Percentiles rank a stretch among this genome's conserved stretches.
These are phyloP conservation scores for Cebidichthys violaceus DNA, from an alignment of 2,113 vertebrate genomes.

Conservation along the genomic window DNA sequence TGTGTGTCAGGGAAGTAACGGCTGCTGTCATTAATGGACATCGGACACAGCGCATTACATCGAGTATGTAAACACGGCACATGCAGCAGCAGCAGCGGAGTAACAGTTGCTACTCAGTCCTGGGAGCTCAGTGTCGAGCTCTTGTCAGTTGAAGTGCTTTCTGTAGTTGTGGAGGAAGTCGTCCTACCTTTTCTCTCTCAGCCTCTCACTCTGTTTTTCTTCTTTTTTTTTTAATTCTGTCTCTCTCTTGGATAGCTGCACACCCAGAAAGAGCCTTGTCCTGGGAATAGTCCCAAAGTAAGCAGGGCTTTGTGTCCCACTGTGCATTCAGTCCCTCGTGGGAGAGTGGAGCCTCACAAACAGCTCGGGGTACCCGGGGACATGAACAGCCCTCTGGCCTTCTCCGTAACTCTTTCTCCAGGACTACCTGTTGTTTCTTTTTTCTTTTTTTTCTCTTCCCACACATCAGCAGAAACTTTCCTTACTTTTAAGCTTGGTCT, in stretches of 20 bases:
- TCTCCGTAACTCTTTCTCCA: slow-evolving; percentile 12
- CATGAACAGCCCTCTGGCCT: background rate
- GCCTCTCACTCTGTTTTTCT: background rate
- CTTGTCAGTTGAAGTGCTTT: slow-evolving; percentile 51
- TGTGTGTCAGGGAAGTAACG: slow-evolving; percentile 8
- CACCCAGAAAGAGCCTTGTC: slow-evolving; percentile 70
- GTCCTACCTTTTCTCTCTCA: slow-evolving; percentile 10
- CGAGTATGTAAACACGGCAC: slow-evolving; percentile 19
- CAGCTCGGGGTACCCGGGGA: slow-evolving; percentile 32
- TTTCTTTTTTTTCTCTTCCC: background rate
- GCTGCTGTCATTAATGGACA: slow-evolving; percentile 19
- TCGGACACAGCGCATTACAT: background rate
- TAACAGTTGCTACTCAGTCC: slow-evolving; percentile 47
- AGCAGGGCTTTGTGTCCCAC: slow-evolving; percentile 76
- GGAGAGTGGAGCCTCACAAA: slow-evolving; percentile 69
- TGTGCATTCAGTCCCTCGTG: slow-evolving; percentile 52
- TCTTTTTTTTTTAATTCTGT: slow-evolving; percentile 28
- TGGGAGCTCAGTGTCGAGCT: slow-evolving; percentile 39
- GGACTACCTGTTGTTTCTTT: slow-evolving; percentile 51
- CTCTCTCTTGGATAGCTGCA: slow-evolving; percentile 57
- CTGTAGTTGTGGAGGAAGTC: slow-evolving; percentile 42
- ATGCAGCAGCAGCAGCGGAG: slow-evolving; percentile 27
- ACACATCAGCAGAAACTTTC: slow-evolving; percentile 1
- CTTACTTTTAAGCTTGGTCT: slow-evolving; percentile 23
- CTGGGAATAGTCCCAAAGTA: slow-evolving; percentile 82